phyloP scores from a whole-genome alignment of 64 coral and sea anemone genomes.

The Cladopsammia gracilis region DNA sequence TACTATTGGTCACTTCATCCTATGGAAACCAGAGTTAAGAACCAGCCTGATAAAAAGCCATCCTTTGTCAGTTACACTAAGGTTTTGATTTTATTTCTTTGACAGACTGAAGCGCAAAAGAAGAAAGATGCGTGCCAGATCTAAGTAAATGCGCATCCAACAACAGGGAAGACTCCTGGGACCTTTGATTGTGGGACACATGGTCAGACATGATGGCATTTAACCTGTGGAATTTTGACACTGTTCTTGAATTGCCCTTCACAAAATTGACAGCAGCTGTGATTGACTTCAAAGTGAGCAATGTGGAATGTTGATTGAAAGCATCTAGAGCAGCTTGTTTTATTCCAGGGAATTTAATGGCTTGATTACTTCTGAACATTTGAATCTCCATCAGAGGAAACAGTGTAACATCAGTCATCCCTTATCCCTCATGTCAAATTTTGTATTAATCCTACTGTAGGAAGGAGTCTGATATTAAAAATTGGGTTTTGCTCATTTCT shows the following conservation, averaged over 20 bases:
- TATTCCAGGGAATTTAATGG: slow-evolving; percentile 20
- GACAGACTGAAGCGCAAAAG: slow-evolving; percentile 92
- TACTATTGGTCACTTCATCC: too few relatives aligned
- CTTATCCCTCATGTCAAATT: slow-evolving; percentile 21
- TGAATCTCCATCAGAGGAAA: not conserved
- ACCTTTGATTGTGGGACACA: not conserved
- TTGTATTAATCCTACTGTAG: not conserved
- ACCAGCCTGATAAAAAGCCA: too few relatives aligned
- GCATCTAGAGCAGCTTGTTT: not conserved
- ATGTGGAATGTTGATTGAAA: slow-evolving; percentile 1
- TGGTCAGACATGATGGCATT: slow-evolving; percentile 41
- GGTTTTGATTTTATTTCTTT: not conserved
- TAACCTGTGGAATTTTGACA: not conserved
- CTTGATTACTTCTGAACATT: slow-evolving; percentile 29
- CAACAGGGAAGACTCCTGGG: not conserved
- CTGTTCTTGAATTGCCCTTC: not conserved
- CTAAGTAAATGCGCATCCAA: slow-evolving; percentile 57
- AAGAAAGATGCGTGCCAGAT: slow-evolving; percentile 98
- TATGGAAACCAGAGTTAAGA: too few relatives aligned
- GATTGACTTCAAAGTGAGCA: not conserved
- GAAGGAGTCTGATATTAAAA: not conserved
- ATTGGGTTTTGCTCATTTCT: slow-evolving; percentile 2
- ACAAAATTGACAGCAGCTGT: not conserved
- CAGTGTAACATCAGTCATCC: not conserved
- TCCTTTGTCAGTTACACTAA: not conserved